These are phyloP conservation scores for Lasius platythorax DNA, from an alignment of 2,888 invertebrate genomes.

Conservation along the genomic window DNA sequence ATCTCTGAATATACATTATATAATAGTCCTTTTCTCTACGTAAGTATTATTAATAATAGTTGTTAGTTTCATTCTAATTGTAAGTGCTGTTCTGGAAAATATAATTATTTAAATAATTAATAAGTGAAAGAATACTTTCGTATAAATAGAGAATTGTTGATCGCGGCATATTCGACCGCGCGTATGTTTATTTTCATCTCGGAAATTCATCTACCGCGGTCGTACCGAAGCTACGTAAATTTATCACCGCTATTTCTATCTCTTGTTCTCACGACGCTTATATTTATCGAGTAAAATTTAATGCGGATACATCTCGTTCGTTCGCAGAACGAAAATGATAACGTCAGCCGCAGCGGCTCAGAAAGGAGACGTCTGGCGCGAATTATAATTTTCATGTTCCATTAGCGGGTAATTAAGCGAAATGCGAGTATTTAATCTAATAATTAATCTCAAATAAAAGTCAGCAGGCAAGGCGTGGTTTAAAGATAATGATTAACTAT, in stretches of 20 bases:
- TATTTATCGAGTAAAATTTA: slow-evolving; percentile 22
- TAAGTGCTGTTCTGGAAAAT: not conserved
- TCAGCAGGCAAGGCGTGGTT: not conserved
- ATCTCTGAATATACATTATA: not conserved
- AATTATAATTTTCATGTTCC: slow-evolving; percentile 41
- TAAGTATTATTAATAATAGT: not conserved
- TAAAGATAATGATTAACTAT: slow-evolving; percentile 43
- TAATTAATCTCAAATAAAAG: slow-evolving; percentile 30
- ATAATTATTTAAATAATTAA: not conserved
- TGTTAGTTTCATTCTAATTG: not conserved
- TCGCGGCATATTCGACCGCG: not conserved
- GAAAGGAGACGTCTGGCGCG: not conserved
- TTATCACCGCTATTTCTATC: slow-evolving; percentile 4
- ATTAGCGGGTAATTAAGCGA: slow-evolving; percentile 40
- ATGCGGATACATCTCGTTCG: slow-evolving; percentile 10
- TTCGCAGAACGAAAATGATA: slow-evolving; percentile 7
- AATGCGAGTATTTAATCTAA: slow-evolving; percentile 34
- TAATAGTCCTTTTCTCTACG: not conserved
- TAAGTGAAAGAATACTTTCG: not conserved
- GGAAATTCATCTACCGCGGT: not conserved
- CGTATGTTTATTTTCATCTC: not conserved
- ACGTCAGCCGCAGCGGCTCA: not conserved
- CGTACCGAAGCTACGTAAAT: slow-evolving; percentile 11
- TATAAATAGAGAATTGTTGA: not conserved
- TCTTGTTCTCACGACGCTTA: slow-evolving; percentile 13